Evolutionary conservation across 2,888 invertebrate genomes (phyloP).

Genomic region (Agrotis clavis): DNA sequence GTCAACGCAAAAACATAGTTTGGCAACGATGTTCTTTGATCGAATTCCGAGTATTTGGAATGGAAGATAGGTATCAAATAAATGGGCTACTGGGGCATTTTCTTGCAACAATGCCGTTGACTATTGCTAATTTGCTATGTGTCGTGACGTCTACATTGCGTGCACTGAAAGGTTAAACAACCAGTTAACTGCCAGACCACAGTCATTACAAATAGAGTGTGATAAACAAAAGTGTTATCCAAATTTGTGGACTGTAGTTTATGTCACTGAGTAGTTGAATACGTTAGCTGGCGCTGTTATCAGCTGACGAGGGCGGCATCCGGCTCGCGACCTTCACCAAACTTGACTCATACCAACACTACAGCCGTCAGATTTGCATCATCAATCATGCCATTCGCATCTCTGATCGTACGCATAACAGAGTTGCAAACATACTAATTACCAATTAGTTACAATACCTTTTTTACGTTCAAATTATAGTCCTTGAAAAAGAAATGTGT

Average conservation of each 20-base stretch:
- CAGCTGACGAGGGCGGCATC: constrained; percentile 79
- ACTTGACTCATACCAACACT: constrained; percentile 78
- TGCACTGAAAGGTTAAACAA: constrained; percentile 56
- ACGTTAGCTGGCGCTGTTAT: constrained; percentile 73
- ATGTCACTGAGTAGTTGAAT: constrained; percentile 62
- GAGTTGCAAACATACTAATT: constrained; percentile 61
- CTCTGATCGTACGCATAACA: constrained; percentile 61
- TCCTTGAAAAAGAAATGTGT: constrained; percentile 26
- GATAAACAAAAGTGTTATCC: constrained; percentile 42
- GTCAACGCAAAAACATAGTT: constrained; percentile 18
- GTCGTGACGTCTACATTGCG: constrained; percentile 58
- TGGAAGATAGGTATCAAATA: constrained; percentile 35
- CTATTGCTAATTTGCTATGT: constrained; percentile 29
- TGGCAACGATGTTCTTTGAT: neutral
- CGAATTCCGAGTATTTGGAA: constrained; percentile 9
- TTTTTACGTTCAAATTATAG: constrained; percentile 35
- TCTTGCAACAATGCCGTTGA: constrained; percentile 32
- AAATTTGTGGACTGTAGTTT: constrained; percentile 56
- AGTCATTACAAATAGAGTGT: constrained; percentile 43
- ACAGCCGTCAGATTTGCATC: constrained; percentile 76
- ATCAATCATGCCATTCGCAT: constrained; percentile 72
- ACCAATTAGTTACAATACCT: constrained; percentile 44
- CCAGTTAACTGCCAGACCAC: constrained; percentile 21
- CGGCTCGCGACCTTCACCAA: constrained; percentile 79
- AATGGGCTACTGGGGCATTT: constrained; percentile 41